Base-by-base conservation (phyloP, 2,797 vertebrate genomes). In the Champsocephalus esox region DNA sequence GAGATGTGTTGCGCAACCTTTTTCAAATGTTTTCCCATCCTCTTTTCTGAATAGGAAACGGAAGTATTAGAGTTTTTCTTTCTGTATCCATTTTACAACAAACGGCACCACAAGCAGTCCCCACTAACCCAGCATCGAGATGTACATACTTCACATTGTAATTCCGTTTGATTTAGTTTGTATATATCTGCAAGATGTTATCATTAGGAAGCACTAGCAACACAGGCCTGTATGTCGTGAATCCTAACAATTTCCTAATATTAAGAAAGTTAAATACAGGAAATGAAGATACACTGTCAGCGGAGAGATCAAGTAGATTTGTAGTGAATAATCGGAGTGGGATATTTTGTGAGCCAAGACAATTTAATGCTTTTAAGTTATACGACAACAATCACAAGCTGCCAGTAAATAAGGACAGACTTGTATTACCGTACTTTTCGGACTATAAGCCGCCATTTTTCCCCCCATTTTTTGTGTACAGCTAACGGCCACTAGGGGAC, bases 251-350 rank as follows among this genome's bases (percentile, higher is more conserved):
- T 50, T 28, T 38, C 78, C 72, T 5, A 6, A 28, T 51, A 38
- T 73, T 48, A 54, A 44, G 49, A 13, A 11, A 58, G 19, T 49
- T 61, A 56, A 67, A 49, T 4, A 32, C 59, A 77, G 83, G 71
- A 79, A 86, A 85, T 76, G n/a, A 83, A 43, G 65, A 50, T 32
- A 62, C 72, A 79, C 16, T 55, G 67, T 75, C 72, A 49, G 76
- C 65, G 56, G 46, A 66, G 57, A 73, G 46, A 38, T 64, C 43
- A 17, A 41, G 49, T 1, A 58, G 50, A 10, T 59, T 79, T 52
- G 56, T 3, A 9, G 52, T n/a, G n/a, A 81, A 72, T 48, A 58
- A 79, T 79, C 45, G 66, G 65, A 79, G 54, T 2, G 9, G 48
- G 43, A 34, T 46, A 17, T 41, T 17, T 24, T 32, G 28, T 17